A percentile compares a stretch with the other conserved stretches of the same genome.
These are phyloP conservation scores for Ferdinandea cuprea DNA, from an alignment of 2,888 invertebrate species.

Conservation along the genomic window DNA sequence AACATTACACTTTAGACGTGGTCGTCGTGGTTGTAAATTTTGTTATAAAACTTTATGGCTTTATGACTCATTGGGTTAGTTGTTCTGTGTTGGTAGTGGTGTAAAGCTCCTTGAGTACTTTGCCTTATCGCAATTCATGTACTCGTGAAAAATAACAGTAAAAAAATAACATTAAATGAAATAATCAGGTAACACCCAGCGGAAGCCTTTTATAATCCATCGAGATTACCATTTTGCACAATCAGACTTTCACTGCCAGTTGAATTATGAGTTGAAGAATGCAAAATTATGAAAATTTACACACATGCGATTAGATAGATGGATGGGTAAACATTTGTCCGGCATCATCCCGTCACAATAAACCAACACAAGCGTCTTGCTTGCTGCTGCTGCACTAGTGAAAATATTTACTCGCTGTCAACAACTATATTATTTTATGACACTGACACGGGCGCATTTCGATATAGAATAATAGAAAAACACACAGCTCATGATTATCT, in stretches of 20 bases:
- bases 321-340: conserved; percentile 42
- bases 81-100: no score
- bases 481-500: conserved; percentile 15
- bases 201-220: conserved; percentile 45
- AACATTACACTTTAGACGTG: conserved; percentile 40
- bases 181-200: conserved; percentile 51
- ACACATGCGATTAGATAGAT: conserved; percentile 32
- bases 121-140: conserved; percentile 32
- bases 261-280: conserved; percentile 40
- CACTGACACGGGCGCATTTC: no score
- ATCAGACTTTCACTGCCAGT: conserved; percentile 46
- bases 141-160: conserved; percentile 28
- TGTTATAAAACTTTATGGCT: conserved; percentile 56
- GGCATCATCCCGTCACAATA: conserved; percentile 42
- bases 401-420: conserved; percentile 29
- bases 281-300: conserved; percentile 55
- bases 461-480: no score
- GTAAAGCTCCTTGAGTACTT: neutral
- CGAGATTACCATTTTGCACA: conserved; percentile 28
- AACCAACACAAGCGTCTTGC: conserved; percentile 25
- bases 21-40: conserved; percentile 28
- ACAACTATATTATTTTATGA: neutral
- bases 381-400: conserved; percentile 23
- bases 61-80: conserved; percentile 38
- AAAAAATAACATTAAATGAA: neutral